These are phyloP conservation scores for Enteromius radiatus DNA, from an alignment of 2,797 vertebrate species.

Conservation along the genomic window DNA sequence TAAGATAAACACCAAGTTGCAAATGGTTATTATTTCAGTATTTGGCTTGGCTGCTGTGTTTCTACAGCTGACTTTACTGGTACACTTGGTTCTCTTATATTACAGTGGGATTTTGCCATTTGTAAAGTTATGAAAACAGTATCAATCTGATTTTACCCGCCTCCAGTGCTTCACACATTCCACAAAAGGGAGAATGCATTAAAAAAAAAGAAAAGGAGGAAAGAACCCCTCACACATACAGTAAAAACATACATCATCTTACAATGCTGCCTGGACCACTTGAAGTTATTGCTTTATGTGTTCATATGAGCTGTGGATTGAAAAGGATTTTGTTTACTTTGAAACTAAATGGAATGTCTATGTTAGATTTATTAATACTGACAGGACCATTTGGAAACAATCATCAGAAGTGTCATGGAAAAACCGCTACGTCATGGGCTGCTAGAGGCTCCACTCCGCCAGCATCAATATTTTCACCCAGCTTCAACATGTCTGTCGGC, in stretches of 20 bases:
- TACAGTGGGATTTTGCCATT: conserved; percentile 70
- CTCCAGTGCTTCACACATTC: conserved; percentile 58
- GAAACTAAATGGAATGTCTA: conserved; percentile 74
- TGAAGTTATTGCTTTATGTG: conserved; percentile 70
- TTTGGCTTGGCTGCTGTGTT: conserved; percentile 11
- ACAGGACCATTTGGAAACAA: conserved; percentile 84
- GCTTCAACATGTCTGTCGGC: conserved; percentile 68
- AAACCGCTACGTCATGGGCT: conserved; percentile 76
- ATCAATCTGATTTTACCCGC: conserved; percentile 59
- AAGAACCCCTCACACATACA: conserved; percentile 63
- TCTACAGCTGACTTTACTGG: conserved; percentile 62
- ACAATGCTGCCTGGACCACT: conserved; percentile 69
- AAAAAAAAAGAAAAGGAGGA: conserved; percentile 5
- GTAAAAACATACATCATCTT: conserved; percentile 76
- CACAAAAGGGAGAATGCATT: conserved; percentile 59
- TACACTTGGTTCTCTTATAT: conserved; percentile 67
- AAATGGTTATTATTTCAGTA: conserved; percentile 26
- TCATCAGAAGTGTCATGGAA: conserved; percentile 84
- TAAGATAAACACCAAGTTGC: background rate
- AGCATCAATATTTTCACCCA: conserved; percentile 81
- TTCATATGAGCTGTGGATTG: conserved; percentile 62
- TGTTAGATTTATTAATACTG: conserved; percentile 77
- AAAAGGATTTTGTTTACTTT: conserved; percentile 77
- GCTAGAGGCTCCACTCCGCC: conserved; percentile 70
- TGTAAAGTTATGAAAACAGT: conserved; percentile 70